These are phyloP conservation scores for Tokudaia tokunoshimensis DNA, from an alignment of 2,797 vertebrate genomes.

Conservation along the genomic window DNA sequence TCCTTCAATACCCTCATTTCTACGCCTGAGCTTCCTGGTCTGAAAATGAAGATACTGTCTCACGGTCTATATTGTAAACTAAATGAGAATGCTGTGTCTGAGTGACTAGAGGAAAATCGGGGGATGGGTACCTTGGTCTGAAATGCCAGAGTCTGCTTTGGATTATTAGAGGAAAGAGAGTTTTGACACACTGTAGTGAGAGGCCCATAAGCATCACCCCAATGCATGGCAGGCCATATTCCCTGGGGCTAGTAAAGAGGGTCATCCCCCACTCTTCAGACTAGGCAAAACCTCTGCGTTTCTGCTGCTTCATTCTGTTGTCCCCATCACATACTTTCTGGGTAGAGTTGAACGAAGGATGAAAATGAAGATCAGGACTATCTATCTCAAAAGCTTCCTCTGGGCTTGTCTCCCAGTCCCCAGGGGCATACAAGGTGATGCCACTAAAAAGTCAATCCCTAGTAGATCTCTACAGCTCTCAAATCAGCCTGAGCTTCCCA, in stretches of 20 bases:
- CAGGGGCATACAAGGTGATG: not conserved
- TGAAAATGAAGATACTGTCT: not conserved
- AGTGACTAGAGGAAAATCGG: not conserved
- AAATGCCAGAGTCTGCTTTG: not conserved
- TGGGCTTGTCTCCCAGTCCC: not conserved
- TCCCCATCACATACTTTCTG: not conserved
- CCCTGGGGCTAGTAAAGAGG: not conserved
- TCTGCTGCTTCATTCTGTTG: not conserved
- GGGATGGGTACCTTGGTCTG: not conserved
- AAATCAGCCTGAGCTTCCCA: not conserved
- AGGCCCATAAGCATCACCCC: not conserved
- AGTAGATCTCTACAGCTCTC: not conserved
- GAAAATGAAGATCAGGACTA: not conserved
- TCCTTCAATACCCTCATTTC: not conserved
- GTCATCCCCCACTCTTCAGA: not conserved
- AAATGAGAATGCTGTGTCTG: not conserved
- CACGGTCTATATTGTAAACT: not conserved
- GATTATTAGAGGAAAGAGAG: not conserved
- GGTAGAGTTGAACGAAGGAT: not conserved
- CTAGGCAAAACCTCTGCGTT: not conserved
- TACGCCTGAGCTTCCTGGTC: not conserved
- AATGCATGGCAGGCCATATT: not conserved
- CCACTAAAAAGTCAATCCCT: too few species aligned
- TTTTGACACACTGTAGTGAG: not conserved
- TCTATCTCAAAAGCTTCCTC: not conserved